Evolutionary conservation across 2,797 vertebrate species (phyloP).

Genomic region (Telmatherina bonti): DNA sequence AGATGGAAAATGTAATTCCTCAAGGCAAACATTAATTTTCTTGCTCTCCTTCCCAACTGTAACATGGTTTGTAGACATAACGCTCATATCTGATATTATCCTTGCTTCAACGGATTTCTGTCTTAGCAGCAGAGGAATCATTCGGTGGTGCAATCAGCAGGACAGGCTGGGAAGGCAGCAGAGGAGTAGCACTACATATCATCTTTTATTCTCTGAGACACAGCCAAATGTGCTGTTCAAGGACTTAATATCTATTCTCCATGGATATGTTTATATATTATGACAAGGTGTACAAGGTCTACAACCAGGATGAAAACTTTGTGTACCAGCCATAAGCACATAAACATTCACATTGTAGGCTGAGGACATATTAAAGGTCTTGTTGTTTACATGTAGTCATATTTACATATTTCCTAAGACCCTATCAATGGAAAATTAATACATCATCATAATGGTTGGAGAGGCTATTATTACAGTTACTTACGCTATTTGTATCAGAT

Average conservation of each 20-base stretch:
- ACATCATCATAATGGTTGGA: no score
- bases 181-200: conserved; percentile 39
- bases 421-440: no score
- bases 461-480: no score
- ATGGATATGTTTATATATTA: conserved; percentile 17
- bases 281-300: not conserved
- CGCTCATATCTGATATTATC: conserved; percentile 56
- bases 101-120: conserved; percentile 64
- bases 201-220: conserved; percentile 40
- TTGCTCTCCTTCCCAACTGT: conserved; percentile 35
- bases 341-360: not conserved
- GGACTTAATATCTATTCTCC: conserved; percentile 42
- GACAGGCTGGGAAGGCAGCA: conserved; percentile 33
- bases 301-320: conserved; percentile 13
- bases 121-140: conserved; percentile 44
- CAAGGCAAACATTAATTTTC: conserved; percentile 64
- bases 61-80: conserved; percentile 52
- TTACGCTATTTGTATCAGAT: no score
- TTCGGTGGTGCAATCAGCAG: conserved; percentile 55
- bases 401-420: no score
- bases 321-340: not conserved
- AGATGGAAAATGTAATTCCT: conserved; percentile 48
- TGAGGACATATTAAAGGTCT: not conserved
- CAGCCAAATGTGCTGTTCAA: conserved; percentile 42
- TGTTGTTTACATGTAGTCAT: not conserved